These are phyloP conservation scores for Aegithalos caudatus DNA, from an alignment of 2,113 vertebrate species.

Conservation along the genomic window DNA sequence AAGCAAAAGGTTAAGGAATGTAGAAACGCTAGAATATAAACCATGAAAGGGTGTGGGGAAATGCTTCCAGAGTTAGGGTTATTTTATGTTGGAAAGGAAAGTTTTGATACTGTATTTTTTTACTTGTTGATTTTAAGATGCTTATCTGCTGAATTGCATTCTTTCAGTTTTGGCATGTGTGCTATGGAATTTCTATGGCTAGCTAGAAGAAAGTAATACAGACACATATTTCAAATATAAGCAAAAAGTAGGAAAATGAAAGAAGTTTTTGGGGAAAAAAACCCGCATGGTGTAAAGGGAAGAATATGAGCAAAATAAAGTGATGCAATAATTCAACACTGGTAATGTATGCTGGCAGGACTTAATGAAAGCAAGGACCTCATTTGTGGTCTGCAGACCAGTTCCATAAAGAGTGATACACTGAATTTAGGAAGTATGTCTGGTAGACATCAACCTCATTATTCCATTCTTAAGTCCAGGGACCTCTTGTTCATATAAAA, in stretches of 20 bases:
- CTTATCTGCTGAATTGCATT: neutral
- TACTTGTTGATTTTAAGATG: neutral
- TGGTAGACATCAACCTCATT: neutral
- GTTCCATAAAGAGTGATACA: neutral
- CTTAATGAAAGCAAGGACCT: neutral
- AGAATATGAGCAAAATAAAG: neutral
- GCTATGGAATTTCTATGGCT: neutral
- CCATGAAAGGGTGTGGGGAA: neutral
- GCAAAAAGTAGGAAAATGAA: neutral
- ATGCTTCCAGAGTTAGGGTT: neutral
- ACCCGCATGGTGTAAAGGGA: neutral
- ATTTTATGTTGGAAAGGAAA: neutral
- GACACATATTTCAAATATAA: neutral
- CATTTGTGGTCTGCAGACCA: neutral
- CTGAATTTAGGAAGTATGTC: neutral
- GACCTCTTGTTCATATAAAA: neutral
- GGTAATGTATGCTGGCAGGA: neutral
- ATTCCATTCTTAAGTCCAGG: neutral
- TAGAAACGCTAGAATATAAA: neutral
- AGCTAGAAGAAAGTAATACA: neutral
- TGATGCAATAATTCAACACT: neutral
- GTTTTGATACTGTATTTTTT: neutral
- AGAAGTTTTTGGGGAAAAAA: neutral
- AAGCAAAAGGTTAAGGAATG: conserved; percentile 40
- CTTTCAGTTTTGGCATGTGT: neutral